Conservation (phyloP, 2,113 vertebrate species). For the Hyaena hyaena region DNA sequence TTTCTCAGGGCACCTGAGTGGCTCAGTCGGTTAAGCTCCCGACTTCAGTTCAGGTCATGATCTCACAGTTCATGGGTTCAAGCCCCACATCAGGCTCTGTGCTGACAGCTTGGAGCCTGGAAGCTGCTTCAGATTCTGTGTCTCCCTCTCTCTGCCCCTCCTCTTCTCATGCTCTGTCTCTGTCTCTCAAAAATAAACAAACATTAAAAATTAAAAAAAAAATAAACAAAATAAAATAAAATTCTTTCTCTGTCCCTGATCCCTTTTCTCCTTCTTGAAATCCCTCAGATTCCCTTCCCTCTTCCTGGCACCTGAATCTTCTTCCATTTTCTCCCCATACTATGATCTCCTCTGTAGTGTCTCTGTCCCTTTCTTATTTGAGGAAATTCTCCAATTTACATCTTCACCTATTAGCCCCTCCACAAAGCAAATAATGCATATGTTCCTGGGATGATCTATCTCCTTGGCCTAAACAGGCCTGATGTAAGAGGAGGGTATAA, state of each 20-base stretch:
- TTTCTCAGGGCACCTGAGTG: not conserved
- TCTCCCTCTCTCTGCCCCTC: too few species aligned
- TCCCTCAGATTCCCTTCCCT: not conserved
- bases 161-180: too few species aligned
- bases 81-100: too few species aligned
- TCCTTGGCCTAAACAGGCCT: not conserved
- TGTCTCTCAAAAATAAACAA: too few species aligned
- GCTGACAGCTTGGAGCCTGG: too few species aligned
- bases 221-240: not conserved
- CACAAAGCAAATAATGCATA: slow-evolving; percentile 1
- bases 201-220: too few species aligned
- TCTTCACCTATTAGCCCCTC: not conserved
- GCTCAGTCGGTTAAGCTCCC: too few species aligned
- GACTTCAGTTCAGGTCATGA: too few species aligned
- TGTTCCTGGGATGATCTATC: not conserved
- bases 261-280: slow-evolving; percentile 9
- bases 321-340: not conserved
- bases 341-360: not conserved
- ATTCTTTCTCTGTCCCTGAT: not conserved
- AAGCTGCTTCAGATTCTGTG: too few species aligned
- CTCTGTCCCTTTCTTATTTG: not conserved
- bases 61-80: too few species aligned
- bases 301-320: not conserved
- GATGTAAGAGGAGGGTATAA: not conserved
- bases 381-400: not conserved